Conservation (phyloP, 2,113 vertebrate species). For the Myanophis thanlyinensis region DNA sequence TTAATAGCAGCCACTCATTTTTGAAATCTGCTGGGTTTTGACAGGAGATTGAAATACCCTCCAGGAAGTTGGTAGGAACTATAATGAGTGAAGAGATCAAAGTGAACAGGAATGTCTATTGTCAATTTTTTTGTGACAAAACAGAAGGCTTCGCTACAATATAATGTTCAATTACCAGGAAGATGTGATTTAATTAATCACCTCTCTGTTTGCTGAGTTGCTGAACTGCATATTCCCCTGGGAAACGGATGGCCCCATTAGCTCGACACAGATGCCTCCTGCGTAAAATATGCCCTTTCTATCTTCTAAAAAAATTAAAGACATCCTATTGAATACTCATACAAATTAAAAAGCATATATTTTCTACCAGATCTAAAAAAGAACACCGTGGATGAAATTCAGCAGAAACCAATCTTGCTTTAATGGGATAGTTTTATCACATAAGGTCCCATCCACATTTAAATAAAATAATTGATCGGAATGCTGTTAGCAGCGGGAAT, state of each 20-base stretch:
- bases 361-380: neutral
- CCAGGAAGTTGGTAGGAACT: neutral
- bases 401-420: neutral
- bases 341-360: neutral
- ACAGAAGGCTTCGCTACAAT: neutral
- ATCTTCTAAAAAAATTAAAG: neutral
- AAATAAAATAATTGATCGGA: neutral
- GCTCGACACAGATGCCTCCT: slow-evolving; percentile 4
- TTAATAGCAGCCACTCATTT: neutral
- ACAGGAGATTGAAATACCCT: neutral
- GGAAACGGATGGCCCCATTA: neutral
- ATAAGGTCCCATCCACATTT: neutral
- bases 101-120: neutral
- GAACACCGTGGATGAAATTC: neutral
- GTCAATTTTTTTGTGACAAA: slow-evolving; percentile 10
- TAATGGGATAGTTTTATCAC: neutral
- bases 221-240: neutral
- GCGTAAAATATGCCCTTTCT: neutral
- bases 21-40: slow-evolving; percentile 7
- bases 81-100: slow-evolving; percentile 3
- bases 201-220: neutral
- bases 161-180: neutral
- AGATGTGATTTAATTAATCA: slow-evolving; percentile 17
- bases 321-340: neutral
- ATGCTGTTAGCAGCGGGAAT: neutral